These are phyloP conservation scores for Parauchenoglanis ngamensis DNA, from an alignment of 2,797 vertebrate genomes.

Conservation along the genomic window DNA sequence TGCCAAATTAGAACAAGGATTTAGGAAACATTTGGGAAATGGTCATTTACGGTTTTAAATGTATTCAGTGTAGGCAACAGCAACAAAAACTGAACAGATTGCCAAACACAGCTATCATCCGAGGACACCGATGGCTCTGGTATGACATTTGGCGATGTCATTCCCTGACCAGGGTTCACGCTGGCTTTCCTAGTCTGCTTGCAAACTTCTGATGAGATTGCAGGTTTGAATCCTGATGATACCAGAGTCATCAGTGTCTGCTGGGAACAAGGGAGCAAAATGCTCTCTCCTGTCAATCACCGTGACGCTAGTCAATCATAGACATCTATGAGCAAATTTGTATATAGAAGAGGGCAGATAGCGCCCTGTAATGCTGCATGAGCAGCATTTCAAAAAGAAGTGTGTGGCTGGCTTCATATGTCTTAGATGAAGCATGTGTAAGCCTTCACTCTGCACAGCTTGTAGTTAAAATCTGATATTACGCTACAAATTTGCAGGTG, in stretches of 20 bases:
- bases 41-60: no score
- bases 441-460: not conserved
- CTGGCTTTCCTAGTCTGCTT: not conserved
- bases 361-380: not conserved
- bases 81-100: not conserved
- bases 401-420: not conserved
- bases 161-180: not conserved
- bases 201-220: not conserved
- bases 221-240: not conserved
- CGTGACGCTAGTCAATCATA: not conserved
- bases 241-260: no score
- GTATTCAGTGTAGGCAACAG: not conserved
- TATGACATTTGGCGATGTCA: not conserved
- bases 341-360: not conserved
- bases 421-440: not conserved
- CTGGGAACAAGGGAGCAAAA: not conserved
- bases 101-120: not conserved
- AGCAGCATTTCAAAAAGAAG: not conserved
- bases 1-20: not conserved
- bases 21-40: not conserved
- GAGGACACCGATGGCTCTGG: not conserved
- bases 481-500: not conserved
- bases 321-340: not conserved
- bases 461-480: not conserved
- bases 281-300: no score